Conservation (phyloP, 2,797 vertebrate genomes). For the Microctenopoma lineatum region DNA sequence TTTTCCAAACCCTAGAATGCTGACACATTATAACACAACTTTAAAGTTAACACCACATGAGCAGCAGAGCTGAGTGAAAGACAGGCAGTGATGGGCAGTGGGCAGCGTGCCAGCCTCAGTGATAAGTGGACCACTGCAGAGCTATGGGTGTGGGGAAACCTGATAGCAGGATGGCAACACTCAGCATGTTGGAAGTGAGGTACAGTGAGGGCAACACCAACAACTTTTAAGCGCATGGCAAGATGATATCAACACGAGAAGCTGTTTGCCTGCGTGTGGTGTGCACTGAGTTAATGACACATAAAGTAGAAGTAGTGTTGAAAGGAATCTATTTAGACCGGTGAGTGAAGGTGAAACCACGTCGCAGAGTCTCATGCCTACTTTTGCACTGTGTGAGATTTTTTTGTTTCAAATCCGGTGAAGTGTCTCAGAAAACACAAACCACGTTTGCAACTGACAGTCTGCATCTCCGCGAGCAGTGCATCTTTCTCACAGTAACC, state of each 20-base stretch:
- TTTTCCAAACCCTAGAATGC: no score
- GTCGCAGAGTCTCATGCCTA: constrained; percentile 33
- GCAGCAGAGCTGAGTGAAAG: constrained; percentile 45
- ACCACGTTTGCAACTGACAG: constrained; percentile 37
- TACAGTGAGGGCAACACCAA: constrained; percentile 57
- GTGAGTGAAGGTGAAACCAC: constrained; percentile 64
- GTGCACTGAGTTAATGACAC: constrained; percentile 48
- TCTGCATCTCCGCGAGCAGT: not conserved
- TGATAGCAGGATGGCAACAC: constrained; percentile 80
- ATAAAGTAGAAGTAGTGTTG: constrained; percentile 46
- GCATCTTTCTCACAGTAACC: constrained; percentile 32
- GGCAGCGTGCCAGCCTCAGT: constrained; percentile 68
- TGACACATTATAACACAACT: constrained; percentile 10
- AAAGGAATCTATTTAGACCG: constrained; percentile 54
- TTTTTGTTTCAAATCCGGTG: constrained; percentile 36
- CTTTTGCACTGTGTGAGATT: constrained; percentile 25
- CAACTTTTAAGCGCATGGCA: constrained; percentile 75
- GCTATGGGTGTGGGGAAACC: constrained; percentile 68
- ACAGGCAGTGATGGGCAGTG: constrained; percentile 63
- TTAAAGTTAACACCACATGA: constrained; percentile 35
- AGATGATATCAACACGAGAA: constrained; percentile 66
- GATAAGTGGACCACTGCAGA: constrained; percentile 76
- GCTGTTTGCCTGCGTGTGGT: constrained; percentile 40
- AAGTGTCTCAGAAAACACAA: constrained; percentile 36
- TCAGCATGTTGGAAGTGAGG: constrained; percentile 76